Evolutionary conservation across 2,797 vertebrate species (phyloP).

Genomic region (Acanthurus lineatus): DNA sequence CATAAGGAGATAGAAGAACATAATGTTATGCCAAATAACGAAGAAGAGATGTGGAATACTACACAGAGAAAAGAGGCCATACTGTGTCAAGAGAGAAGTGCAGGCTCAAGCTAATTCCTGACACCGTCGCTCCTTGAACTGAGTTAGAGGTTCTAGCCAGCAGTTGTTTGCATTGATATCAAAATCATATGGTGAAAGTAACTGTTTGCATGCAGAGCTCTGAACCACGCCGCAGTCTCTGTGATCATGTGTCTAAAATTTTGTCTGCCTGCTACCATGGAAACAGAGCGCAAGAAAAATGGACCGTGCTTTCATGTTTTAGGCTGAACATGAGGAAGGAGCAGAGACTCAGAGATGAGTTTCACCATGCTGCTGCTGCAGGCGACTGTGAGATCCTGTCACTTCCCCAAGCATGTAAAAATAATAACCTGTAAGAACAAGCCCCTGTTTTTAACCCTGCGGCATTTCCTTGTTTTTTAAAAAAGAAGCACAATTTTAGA

Average conservation of each 20-base stretch:
- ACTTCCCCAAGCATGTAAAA: constrained; percentile 60
- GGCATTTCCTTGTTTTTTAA: constrained; percentile 35
- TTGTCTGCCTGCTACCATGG: constrained; percentile 73
- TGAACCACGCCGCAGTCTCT: constrained; percentile 5
- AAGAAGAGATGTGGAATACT: too few species aligned
- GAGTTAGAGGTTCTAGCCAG: not conserved
- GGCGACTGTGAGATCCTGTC: constrained; percentile 50
- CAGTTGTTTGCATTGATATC: not conserved
- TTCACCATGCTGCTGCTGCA: constrained; percentile 4
- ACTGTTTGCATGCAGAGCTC: constrained; percentile 13
- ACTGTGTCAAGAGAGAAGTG: not conserved
- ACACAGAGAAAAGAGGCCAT: too few species aligned
- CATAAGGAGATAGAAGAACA: not conserved
- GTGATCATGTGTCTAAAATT: constrained; percentile 32
- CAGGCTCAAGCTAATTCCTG: not conserved
- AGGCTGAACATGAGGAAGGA: constrained; percentile 26
- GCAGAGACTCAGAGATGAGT: constrained; percentile 29
- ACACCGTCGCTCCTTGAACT: not conserved
- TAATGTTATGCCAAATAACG: not conserved
- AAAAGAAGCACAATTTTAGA: not conserved
- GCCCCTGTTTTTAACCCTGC: constrained; percentile 12
- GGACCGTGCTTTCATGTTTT: constrained; percentile 15
- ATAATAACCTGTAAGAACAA: constrained; percentile 39
- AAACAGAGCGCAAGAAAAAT: constrained; percentile 58
- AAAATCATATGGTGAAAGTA: not conserved